phyloP scores from a whole-genome alignment of 2,113 vertebrate species.

The Madoqua kirkii region DNA sequence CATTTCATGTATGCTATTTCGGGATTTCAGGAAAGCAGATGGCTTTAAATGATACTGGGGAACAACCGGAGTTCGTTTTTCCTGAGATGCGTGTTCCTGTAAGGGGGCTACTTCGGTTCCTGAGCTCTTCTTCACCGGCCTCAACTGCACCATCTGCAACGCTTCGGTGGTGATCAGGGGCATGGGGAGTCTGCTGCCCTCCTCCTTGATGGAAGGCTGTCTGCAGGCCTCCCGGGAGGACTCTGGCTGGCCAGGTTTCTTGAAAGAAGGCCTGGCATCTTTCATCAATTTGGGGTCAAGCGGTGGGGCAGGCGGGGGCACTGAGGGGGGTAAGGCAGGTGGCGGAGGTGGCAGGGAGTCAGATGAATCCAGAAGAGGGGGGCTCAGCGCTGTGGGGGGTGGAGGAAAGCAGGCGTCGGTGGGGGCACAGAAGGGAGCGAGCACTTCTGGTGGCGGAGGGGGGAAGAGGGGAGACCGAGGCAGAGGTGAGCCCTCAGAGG shows the following conservation, averaged over 20 bases:
- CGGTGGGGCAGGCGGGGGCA: slow-evolving; percentile 75
- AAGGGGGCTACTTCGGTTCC: slow-evolving; percentile 64
- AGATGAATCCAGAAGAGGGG: slow-evolving; percentile 55
- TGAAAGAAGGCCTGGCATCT: slow-evolving; percentile 70
- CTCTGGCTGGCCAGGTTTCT: slow-evolving; percentile 48
- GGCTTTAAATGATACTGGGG: slow-evolving; percentile 75
- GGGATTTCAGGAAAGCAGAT: slow-evolving; percentile 78
- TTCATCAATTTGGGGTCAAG: slow-evolving; percentile 81
- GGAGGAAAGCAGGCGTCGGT: slow-evolving; percentile 69
- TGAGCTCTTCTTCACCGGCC: slow-evolving; percentile 84
- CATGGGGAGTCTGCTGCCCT: slow-evolving; percentile 75
- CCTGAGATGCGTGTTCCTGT: slow-evolving; percentile 75
- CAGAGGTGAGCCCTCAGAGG: slow-evolving; percentile 46
- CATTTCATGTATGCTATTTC: slow-evolving; percentile 75
- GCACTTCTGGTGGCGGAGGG: slow-evolving; percentile 86
- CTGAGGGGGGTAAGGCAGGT: slow-evolving; percentile 39
- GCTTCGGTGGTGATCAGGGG: slow-evolving; percentile 91
- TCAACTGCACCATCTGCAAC: slow-evolving; percentile 91
- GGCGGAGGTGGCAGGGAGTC: slow-evolving; percentile 54
- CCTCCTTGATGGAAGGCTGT: slow-evolving; percentile 70
- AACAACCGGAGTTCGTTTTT: slow-evolving; percentile 72
- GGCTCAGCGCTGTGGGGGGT: slow-evolving; percentile 26
- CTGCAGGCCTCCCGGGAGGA: slow-evolving; percentile 59
- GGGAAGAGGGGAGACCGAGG: slow-evolving; percentile 76
- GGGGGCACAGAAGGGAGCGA: slow-evolving; percentile 74